Conservation (phyloP, 2,797 vertebrate genomes). For the Anomalospiza imberbis region DNA sequence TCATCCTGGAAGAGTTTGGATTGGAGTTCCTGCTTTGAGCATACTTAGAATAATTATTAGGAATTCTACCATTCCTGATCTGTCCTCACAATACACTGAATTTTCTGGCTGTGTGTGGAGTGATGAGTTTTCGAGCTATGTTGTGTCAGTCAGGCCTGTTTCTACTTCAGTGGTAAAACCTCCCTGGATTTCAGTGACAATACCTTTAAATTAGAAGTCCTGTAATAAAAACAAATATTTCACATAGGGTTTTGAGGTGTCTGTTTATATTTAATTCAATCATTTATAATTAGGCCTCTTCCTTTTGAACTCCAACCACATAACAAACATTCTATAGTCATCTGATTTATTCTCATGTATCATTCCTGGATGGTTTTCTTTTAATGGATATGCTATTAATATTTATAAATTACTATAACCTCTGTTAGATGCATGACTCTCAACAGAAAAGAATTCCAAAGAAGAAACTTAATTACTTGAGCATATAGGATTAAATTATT, state of each 20-base stretch:
- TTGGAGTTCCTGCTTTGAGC: not conserved
- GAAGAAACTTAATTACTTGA: not conserved
- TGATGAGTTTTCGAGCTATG: not conserved
- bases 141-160: not conserved
- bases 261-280: not conserved
- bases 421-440: not conserved
- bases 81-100: not conserved
- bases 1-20: not conserved
- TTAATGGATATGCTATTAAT: not conserved
- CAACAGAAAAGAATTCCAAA: not conserved
- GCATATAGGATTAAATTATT: not conserved
- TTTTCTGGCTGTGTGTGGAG: not conserved
- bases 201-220: not conserved
- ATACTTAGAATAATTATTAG: not conserved
- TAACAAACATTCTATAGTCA: not conserved
- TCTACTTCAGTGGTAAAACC: not conserved
- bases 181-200: not conserved
- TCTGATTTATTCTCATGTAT: not conserved
- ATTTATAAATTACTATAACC: not conserved
- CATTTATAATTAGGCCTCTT: not conserved
- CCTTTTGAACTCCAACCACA: not conserved
- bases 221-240: not conserved
- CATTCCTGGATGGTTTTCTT: not conserved
- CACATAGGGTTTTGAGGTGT: not conserved
- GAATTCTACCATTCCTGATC: not conserved